phyloP scores from a whole-genome alignment of 1,140 invertebrate species.

The Triops longicaudatus region DNA sequence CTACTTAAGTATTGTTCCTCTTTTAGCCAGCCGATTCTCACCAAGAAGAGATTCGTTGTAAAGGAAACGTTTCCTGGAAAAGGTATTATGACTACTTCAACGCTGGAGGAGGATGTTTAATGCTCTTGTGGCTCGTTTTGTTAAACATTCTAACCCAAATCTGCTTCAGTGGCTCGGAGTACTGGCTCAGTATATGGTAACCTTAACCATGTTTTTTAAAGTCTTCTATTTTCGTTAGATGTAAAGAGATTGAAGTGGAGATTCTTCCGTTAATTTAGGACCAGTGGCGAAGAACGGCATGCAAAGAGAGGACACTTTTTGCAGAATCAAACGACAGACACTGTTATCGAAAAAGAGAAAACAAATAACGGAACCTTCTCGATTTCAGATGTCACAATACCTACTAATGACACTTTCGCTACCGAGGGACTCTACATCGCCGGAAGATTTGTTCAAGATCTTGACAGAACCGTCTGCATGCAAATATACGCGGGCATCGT shows the following conservation, averaged over 20 bases:
- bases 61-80: conserved; percentile 49
- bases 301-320: neutral
- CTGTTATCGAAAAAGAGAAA: neutral
- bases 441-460: neutral
- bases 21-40: neutral
- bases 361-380: neutral
- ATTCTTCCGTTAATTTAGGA: neutral
- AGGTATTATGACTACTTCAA: conserved; percentile 60
- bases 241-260: neutral
- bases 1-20: neutral
- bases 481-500: conserved; percentile 47
- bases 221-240: neutral
- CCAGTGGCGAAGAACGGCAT: neutral
- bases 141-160: conserved; percentile 58
- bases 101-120: conserved; percentile 50
- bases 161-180: conserved; percentile 61
- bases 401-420: neutral
- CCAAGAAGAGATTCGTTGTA: conserved; percentile 37
- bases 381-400: neutral
- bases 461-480: conserved; percentile 25
- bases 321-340: neutral
- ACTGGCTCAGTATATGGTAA: conserved; percentile 68
- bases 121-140: conserved; percentile 48
- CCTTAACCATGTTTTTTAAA: conserved; percentile 20
- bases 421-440: neutral